Conservation (phyloP, 1,140 invertebrate genomes). For the Musca domestica region DNA sequence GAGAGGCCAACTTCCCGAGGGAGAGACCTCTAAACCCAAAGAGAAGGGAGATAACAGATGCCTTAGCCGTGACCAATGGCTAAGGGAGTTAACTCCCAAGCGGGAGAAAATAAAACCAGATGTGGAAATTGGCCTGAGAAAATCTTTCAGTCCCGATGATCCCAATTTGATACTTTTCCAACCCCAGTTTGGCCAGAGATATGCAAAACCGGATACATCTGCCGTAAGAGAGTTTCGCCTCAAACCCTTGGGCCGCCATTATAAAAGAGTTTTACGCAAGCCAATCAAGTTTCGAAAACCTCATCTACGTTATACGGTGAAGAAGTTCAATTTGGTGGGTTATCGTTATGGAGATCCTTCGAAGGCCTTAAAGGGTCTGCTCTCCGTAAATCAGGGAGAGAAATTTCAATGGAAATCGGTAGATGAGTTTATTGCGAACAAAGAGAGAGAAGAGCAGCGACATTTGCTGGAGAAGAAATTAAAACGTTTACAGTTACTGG, state of each 20-base stretch:
- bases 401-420: slow-evolving; percentile 27
- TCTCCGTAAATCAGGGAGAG: neutral
- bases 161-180: slow-evolving; percentile 41
- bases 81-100: slow-evolving; percentile 42
- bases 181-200: slow-evolving; percentile 31
- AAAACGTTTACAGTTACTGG: slow-evolving; percentile 39
- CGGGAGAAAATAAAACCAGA: slow-evolving; percentile 45
- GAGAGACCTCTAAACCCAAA: slow-evolving; percentile 40
- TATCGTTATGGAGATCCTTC: slow-evolving; percentile 38
- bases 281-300: slow-evolving; percentile 43
- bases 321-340: slow-evolving; percentile 48
- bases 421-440: slow-evolving; percentile 34
- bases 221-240: slow-evolving; percentile 38
- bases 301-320: slow-evolving; percentile 35
- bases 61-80: slow-evolving; percentile 47
- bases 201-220: slow-evolving; percentile 28
- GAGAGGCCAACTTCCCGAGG: slow-evolving; percentile 44
- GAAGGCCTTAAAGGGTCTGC: neutral
- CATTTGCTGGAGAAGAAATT: slow-evolving; percentile 35
- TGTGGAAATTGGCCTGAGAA: slow-evolving; percentile 42
- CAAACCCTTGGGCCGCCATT: slow-evolving; percentile 41
- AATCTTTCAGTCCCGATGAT: slow-evolving; percentile 41
- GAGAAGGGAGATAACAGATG: slow-evolving; percentile 35
- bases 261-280: slow-evolving; percentile 42
- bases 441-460: slow-evolving; percentile 28